Base-by-base conservation (phyloP, 2,888 invertebrate genomes). In the Sarcophaga rosellei region DNA sequence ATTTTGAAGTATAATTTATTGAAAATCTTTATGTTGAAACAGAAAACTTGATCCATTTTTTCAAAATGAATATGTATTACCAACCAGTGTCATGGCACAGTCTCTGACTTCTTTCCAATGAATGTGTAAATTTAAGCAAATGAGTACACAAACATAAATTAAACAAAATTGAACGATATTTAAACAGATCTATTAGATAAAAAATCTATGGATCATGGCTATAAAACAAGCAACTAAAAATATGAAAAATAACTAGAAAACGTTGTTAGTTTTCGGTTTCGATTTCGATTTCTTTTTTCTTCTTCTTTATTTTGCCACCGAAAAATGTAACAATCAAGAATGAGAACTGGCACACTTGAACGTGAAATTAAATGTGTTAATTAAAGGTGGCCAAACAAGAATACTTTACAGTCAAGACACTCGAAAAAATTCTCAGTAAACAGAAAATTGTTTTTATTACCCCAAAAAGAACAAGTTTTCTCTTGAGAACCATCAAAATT, bases 351-450 rank as follows among this genome's bases (percentile, higher is more conserved):
- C 59, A 65, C 73, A 80, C 57, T 73, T 80, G 65, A 53, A 63
- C 21, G n/a, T 21, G 61, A n/a, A 61, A 20, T 63, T 25, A 78
- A 68, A 78, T 11, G 62, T 78, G 77, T 69, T 78, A 78, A 78
- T 69, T 69, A 69, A 59, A 44, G 44, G 47, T 1, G 35, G 35
- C 45, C 78, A 62, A 70, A 70, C 11, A 78, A 44, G n/a, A 44
- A 20, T 63, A 53, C 21, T 69, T 47, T 15, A 68, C 25, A 62
- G n/a, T 15, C 66, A 35, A 35, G 35, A 35, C 8, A 35, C 35
- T 35, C 35, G 10, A 35, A 35, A 35, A 35, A 35, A 35, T 35
- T 35, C 35, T 35, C 10, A 35, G 35, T 8, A 61, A 59, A 15
- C 35, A 20, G 15, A 77, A 68, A 57, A 17, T 11, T 57, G 0